These are phyloP conservation scores for Taurulus bubalis DNA, from an alignment of 2,113 vertebrate species.

Conservation along the genomic window DNA sequence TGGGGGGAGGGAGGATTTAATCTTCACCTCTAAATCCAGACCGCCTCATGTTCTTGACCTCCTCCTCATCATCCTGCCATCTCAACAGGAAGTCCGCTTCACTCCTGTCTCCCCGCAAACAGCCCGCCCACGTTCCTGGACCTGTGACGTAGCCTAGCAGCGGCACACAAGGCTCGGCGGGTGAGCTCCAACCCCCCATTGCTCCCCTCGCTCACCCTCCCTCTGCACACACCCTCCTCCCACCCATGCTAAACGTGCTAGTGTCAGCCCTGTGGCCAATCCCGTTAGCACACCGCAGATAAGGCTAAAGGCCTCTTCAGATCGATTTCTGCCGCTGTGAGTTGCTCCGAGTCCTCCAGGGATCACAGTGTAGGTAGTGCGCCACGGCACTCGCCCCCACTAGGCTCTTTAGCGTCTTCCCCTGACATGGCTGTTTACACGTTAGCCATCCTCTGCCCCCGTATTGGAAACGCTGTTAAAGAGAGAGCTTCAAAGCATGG, in stretches of 20 bases:
- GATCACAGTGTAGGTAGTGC: constrained; percentile 72
- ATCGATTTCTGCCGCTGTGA: constrained; percentile 76
- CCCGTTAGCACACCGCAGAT: constrained; percentile 60
- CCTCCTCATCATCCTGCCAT: constrained; percentile 62
- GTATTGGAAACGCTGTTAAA: constrained; percentile 71
- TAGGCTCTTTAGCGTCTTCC: constrained; percentile 67
- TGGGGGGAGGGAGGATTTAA: constrained; percentile 12
- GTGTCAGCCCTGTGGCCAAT: constrained; percentile 75
- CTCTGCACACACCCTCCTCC: constrained; percentile 18
- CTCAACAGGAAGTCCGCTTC: constrained; percentile 76
- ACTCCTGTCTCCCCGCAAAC: constrained; percentile 53
- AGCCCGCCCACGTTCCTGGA: constrained; percentile 63
- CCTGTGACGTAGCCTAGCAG: constrained; percentile 80
- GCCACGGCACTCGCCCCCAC: constrained; percentile 55
- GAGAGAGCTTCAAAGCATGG: constrained; percentile 62
- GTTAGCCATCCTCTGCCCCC: constrained; percentile 62
- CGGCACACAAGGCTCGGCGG: constrained; percentile 62
- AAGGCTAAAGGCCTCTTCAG: constrained; percentile 72
- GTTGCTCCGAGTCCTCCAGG: constrained; percentile 65
- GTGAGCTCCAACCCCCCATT: constrained; percentile 47
- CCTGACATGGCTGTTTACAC: constrained; percentile 75
- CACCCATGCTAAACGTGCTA: constrained; percentile 60
- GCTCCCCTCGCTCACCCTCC: not conserved
- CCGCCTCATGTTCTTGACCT: constrained; percentile 39
- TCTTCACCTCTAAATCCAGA: constrained; percentile 21